These are phyloP conservation scores for Bathynomus jamesi DNA, from an alignment of 1,140 invertebrate species.

Conservation along the genomic window DNA sequence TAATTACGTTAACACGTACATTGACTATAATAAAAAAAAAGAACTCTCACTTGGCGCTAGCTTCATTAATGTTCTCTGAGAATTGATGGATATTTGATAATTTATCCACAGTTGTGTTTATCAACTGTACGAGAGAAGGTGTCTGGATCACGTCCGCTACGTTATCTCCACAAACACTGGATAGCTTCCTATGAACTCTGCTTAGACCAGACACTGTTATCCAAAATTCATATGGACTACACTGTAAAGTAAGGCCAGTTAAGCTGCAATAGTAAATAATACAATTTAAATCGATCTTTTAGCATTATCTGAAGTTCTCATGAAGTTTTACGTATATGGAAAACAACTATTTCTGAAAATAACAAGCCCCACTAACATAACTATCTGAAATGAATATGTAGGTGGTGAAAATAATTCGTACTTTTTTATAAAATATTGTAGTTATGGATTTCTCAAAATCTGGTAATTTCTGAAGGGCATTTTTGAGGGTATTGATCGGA, in stretches of 20 bases:
- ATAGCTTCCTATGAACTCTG: slow-evolving; percentile 36
- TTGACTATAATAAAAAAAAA: slow-evolving; percentile 6
- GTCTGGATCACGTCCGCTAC: slow-evolving; percentile 22
- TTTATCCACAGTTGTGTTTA: slow-evolving; percentile 39
- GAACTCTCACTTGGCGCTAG: slow-evolving; percentile 40
- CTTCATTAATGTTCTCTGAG: slow-evolving; percentile 40
- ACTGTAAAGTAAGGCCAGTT: slow-evolving; percentile 39
- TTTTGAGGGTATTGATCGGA: slow-evolving; percentile 37
- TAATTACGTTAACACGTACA: too few species aligned
- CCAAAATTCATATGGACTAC: slow-evolving; percentile 41
- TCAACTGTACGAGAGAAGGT: slow-evolving; percentile 35
- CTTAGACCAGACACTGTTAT: slow-evolving; percentile 38
- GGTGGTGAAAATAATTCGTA: slow-evolving; percentile 24
- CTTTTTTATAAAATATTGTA: slow-evolving; percentile 44
- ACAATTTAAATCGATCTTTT: too few species aligned
- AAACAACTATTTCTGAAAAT: too few species aligned
- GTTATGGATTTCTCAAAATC: slow-evolving; percentile 45
- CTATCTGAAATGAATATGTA: not conserved
- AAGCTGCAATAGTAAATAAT: too few species aligned
- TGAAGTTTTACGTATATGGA: too few species aligned
- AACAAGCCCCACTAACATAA: too few species aligned
- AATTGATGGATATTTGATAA: slow-evolving; percentile 40
- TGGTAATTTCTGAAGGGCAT: slow-evolving; percentile 40
- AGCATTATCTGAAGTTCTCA: too few species aligned
- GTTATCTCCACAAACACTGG: slow-evolving; percentile 14